Base-by-base conservation (phyloP, 2,888 invertebrate species). In the Tetheella fluctuosa region DNA sequence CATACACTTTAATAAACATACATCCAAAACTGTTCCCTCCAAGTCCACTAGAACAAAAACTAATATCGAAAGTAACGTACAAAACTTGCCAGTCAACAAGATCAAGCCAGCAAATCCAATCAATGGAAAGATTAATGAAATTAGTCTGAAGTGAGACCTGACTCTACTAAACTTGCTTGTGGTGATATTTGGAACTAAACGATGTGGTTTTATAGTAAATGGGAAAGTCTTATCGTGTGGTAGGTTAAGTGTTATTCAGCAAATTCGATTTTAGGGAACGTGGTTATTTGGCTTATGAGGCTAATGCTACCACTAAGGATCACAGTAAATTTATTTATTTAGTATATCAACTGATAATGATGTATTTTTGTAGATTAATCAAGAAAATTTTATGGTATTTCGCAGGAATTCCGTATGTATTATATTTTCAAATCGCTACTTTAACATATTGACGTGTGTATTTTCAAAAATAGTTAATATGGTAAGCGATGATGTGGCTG, bases 111-210 rank as follows among this genome's bases (percentile, higher is more conserved):
- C 64, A 67, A 74, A 83, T 81, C 81, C 84, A 85, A 87, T 87
- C 86, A 81, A 79, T 80, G 74, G 58, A 60, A 69, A 77, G 81
- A 85, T 85, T 85, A 87, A 88, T 86, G 76, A 81, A 86, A 86
- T 88, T 84, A 86, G 83, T 77, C 78, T 73, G 73, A 70, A 69
- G 67, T 59, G 68, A 68, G 65, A 64, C 69, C 79, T 74, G 76
- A 75, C 69, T 73, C 55, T 39, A 65, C 70, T 66, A 65, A 76
- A 71, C 64, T 76, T 71, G 71, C 71, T 68, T 69, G 76, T 70
- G 76, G 77, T 77, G 72, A 73, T 79, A 77, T 77, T 70, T 55
- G 58, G 58, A 68, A 68, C 69, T 74, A 70, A 30, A 30, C 23
- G 55, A 55, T 20, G 75, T 72, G 54, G 60, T 64, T 59, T 53